Conservation (phyloP, 2,888 invertebrate genomes). For the Euspilapteryx auroguttella region DNA sequence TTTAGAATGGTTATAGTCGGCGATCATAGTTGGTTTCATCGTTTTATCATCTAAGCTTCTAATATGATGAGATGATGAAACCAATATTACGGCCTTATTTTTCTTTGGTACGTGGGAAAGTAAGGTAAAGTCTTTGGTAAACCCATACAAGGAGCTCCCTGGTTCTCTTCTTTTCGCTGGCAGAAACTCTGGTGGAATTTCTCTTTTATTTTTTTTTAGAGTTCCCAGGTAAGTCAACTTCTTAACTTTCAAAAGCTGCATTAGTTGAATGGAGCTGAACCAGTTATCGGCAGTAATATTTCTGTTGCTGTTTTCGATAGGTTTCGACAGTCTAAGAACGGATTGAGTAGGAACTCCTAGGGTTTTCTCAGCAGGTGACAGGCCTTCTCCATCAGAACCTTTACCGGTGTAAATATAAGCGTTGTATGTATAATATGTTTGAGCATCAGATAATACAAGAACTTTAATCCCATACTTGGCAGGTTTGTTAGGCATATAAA, state of each 20-base stretch:
- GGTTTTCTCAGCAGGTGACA: slow-evolving; percentile 4
- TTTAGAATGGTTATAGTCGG: slow-evolving; percentile 8
- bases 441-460: slow-evolving; percentile 3
- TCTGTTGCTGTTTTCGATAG: not conserved
- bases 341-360: slow-evolving; percentile 1
- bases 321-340: not conserved
- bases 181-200: not conserved
- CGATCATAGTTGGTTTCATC: slow-evolving; percentile 8
- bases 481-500: slow-evolving; percentile 12
- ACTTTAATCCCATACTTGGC: slow-evolving; percentile 12
- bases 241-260: slow-evolving; percentile 9
- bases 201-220: slow-evolving; percentile 9
- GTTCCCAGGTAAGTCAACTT: slow-evolving; percentile 11
- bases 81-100: slow-evolving; percentile 2
- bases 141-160: slow-evolving; percentile 1
- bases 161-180: not conserved
- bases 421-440: slow-evolving; percentile 5
- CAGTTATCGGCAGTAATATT: slow-evolving; percentile 9
- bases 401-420: slow-evolving; percentile 10
- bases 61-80: slow-evolving; percentile 9
- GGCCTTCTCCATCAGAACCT: slow-evolving; percentile 9
- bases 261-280: slow-evolving; percentile 12
- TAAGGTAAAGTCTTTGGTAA: not conserved
- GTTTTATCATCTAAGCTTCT: slow-evolving; percentile 5
- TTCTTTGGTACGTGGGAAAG: not conserved